A percentile compares a stretch with the other conserved stretches of the same genome.
Evolutionary conservation across 2,888 invertebrate species (phyloP).

Genomic region (Metacarcinus magister): DNA sequence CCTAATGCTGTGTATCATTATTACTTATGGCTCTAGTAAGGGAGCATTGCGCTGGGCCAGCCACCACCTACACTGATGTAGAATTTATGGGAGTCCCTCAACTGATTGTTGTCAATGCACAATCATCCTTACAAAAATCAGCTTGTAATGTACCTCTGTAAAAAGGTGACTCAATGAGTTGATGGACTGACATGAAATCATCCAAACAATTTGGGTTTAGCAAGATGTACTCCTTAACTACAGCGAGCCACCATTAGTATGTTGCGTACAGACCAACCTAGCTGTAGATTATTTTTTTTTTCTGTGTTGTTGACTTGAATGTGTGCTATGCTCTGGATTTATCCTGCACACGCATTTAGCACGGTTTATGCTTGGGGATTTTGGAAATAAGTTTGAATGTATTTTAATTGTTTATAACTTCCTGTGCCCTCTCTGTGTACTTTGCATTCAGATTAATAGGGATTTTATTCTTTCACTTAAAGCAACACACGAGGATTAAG

Average conservation of each 20-base stretch:
- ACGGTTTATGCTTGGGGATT: conserved; percentile 82
- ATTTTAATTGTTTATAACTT: conserved; percentile 81
- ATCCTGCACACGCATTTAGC: conserved; percentile 81
- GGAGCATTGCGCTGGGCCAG: conserved; percentile 75
- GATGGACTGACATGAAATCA: conserved; percentile 73
- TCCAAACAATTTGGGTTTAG: conserved; percentile 72
- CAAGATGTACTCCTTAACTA: conserved; percentile 77
- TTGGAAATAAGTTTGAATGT: conserved; percentile 81
- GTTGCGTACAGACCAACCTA: conserved; percentile 80
- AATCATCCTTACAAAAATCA: conserved; percentile 56
- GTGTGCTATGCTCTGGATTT: conserved; percentile 82
- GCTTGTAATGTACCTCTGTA: conserved; percentile 59
- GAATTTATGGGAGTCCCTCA: conserved; percentile 75
- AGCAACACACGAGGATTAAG: conserved; percentile 80
- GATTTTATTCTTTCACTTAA: conserved; percentile 79
- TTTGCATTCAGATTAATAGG: conserved; percentile 82
- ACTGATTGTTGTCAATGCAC: conserved; percentile 65
- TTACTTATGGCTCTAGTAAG: conserved; percentile 79
- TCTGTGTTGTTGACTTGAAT: conserved; percentile 82
- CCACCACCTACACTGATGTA: conserved; percentile 65
- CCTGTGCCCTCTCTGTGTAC: conserved; percentile 82
- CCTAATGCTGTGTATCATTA: conserved; percentile 80
- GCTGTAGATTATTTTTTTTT: conserved; percentile 81
- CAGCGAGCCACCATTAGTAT: conserved; percentile 80
- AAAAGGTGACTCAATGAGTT: conserved; percentile 52